phyloP scores from a whole-genome alignment of 2,113 vertebrate species.

The Oxygymnocypris stewartii region DNA sequence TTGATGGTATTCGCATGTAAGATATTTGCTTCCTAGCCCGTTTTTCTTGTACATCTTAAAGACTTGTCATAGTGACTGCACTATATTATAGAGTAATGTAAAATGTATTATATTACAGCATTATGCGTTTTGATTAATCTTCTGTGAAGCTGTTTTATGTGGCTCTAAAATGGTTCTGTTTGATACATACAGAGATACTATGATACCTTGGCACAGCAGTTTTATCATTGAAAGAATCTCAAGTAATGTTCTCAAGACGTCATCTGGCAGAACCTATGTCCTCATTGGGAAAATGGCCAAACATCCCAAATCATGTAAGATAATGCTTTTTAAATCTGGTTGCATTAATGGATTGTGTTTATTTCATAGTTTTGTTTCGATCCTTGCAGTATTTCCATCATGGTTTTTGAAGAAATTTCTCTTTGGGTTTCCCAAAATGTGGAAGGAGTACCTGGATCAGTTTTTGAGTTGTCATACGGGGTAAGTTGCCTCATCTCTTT shows the following conservation, averaged over 20 bases:
- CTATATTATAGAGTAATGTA: neutral
- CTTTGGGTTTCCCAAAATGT: slow-evolving; percentile 82
- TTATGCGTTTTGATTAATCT: neutral
- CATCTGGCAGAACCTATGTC: slow-evolving; percentile 79
- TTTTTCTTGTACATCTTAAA: neutral
- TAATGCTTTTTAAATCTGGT: neutral
- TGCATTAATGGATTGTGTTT: neutral
- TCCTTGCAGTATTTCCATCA: slow-evolving; percentile 78
- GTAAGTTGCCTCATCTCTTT: slow-evolving; percentile 62
- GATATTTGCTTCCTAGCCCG: neutral
- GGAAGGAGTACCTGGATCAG: slow-evolving; percentile 78
- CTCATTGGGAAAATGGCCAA: slow-evolving; percentile 69
- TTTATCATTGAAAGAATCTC: slow-evolving; percentile 78
- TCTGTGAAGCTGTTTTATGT: neutral
- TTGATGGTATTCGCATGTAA: slow-evolving; percentile 72
- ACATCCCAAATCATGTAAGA: slow-evolving; percentile 56
- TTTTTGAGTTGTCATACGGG: slow-evolving; percentile 70
- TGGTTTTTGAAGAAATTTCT: slow-evolving; percentile 81
- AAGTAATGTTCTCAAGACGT: slow-evolving; percentile 72
- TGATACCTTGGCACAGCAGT: slow-evolving; percentile 84
- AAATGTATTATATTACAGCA: neutral
- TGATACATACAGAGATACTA: slow-evolving; percentile 70
- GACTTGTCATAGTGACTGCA: neutral
- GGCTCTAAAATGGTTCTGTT: neutral
- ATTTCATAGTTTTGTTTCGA: neutral